Percentiles rank a stretch among this genome's conserved stretches.
Evolutionary conservation across 2,888 invertebrate species (phyloP).

Genomic region (Griposia aprilina): DNA sequence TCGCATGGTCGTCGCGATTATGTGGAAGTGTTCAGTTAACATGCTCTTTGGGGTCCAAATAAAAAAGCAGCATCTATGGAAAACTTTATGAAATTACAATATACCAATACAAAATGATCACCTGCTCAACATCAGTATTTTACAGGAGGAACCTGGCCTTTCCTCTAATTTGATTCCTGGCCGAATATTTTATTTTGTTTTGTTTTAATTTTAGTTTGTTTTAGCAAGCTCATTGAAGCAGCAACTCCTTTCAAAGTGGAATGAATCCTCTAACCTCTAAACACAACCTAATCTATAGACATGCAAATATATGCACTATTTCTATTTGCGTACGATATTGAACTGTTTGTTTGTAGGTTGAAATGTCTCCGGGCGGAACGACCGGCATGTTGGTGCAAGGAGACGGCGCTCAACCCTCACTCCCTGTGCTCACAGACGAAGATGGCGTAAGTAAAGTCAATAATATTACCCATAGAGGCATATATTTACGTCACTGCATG

Average conservation of each 20-base stretch:
- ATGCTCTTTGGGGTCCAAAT: neutral
- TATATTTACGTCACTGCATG: neutral
- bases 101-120: neutral
- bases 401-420: conserved; percentile 85
- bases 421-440: conserved; percentile 87
- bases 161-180: neutral
- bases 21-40: neutral
- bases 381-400: conserved; percentile 91
- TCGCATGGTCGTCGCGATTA: neutral
- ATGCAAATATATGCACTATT: neutral
- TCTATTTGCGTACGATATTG: neutral
- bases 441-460: conserved; percentile 82
- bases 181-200: neutral
- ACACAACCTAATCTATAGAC: neutral
- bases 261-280: neutral
- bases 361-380: conserved; percentile 92
- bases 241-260: neutral
- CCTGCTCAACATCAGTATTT: neutral
- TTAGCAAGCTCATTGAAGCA: neutral
- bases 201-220: too few species aligned
- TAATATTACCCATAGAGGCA: neutral
- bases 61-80: neutral
- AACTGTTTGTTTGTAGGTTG: conserved; percentile 76
- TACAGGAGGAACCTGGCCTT: neutral
- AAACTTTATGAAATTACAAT: neutral